Conservation (phyloP, 2,888 invertebrate species). For the Scaptomyza caliginosa region DNA sequence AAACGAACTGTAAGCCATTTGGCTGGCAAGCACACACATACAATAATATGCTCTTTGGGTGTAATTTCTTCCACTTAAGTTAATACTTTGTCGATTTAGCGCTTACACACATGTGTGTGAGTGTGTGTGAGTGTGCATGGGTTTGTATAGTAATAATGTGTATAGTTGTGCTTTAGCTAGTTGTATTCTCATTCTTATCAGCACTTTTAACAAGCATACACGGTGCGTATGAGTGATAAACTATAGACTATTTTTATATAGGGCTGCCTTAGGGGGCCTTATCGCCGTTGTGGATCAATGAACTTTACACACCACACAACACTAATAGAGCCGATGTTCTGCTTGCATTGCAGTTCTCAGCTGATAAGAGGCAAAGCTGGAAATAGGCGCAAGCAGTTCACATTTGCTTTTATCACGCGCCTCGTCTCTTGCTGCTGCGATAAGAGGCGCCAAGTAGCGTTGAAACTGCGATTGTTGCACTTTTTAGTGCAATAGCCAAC, state of each 20-base stretch:
- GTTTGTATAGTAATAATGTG: conserved; percentile 23
- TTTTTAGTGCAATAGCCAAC: conserved; percentile 36
- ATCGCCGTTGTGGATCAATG: conserved; percentile 72
- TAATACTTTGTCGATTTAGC: conserved; percentile 79
- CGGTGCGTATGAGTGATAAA: conserved; percentile 62
- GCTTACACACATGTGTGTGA: conserved; percentile 60
- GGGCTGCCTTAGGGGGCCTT: conserved; percentile 26
- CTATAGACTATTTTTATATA: conserved; percentile 50
- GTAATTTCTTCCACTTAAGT: conserved; percentile 83
- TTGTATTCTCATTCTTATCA: conserved; percentile 23
- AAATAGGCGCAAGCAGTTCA: conserved; percentile 44
- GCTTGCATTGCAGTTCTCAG: conserved; percentile 33
- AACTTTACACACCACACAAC: conserved; percentile 51
- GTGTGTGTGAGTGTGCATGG: not conserved
- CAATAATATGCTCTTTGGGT: conserved; percentile 75
- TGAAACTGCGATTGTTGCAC: conserved; percentile 31
- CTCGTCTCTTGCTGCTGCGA: conserved; percentile 15
- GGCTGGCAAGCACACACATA: conserved; percentile 23
- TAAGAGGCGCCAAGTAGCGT: conserved; percentile 19
- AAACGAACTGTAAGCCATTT: conserved; percentile 80
- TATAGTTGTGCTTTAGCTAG: conserved; percentile 29
- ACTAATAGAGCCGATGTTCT: conserved; percentile 39
- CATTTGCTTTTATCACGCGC: conserved; percentile 46
- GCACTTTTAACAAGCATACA: conserved; percentile 4
- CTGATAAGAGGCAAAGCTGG: conserved; percentile 49